phyloP scores from a whole-genome alignment of 2,888 invertebrate genomes.

The Drosophila hamatofila region DNA sequence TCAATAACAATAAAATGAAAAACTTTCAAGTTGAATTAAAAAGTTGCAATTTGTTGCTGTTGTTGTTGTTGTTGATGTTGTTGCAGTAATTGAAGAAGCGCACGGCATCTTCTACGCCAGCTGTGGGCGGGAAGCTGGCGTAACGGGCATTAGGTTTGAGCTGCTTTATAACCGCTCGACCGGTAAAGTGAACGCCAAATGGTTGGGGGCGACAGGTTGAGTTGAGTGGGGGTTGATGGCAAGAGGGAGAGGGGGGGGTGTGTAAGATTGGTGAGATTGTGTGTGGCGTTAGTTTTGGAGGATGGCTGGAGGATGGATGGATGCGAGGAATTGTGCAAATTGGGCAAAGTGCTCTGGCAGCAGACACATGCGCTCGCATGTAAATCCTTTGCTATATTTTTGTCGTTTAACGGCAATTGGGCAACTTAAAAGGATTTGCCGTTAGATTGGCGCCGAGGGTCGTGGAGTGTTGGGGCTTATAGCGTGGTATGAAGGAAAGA shows the following conservation, averaged over 20 bases:
- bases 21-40: constrained; percentile 13
- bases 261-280: background rate
- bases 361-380: constrained; percentile 10
- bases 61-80: background rate
- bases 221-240: background rate
- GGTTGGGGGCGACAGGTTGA: background rate
- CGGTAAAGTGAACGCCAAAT: constrained; percentile 26
- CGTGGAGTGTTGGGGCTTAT: background rate
- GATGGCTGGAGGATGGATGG: background rate
- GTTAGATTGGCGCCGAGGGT: background rate
- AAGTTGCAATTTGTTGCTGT: constrained; percentile 6
- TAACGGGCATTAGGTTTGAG: constrained; percentile 5
- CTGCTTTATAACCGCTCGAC: constrained; percentile 29
- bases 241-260: background rate
- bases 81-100: constrained; percentile 1
- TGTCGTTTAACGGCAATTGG: constrained; percentile 47
- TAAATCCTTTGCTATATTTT: constrained; percentile 41
- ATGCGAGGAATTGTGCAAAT: constrained; percentile 13
- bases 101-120: background rate
- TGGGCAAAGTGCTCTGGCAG: constrained; percentile 30
- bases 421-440: constrained; percentile 44
- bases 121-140: constrained; percentile 4
- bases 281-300: too few species aligned
- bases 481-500: too few species aligned
- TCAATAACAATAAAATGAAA: constrained; percentile 14